Conservation (phyloP, 2,797 vertebrate species). For the Trematomus bernacchii region DNA sequence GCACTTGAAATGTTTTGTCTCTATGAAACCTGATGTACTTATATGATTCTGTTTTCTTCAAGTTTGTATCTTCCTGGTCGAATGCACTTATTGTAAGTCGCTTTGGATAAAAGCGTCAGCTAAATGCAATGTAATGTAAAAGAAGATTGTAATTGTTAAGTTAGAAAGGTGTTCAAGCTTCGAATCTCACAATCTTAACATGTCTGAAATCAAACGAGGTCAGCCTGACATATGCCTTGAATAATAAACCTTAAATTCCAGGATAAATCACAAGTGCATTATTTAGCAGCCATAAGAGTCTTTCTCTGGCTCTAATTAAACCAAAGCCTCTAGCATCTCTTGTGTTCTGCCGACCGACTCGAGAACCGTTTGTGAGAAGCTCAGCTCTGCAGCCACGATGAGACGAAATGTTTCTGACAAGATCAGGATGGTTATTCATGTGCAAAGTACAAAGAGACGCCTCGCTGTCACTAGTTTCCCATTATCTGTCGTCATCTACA, state of each 20-base stretch:
- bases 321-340: constrained; percentile 8
- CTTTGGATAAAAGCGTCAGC: no score
- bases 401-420: constrained; percentile 56
- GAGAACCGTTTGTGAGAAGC: constrained; percentile 11
- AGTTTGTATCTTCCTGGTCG: no score
- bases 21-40: no score
- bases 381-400: constrained; percentile 17
- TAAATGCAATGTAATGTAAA: no score
- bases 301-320: constrained; percentile 1
- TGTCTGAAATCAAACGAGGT: no score
- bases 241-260: constrained; percentile 13
- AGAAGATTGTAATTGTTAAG: no score
- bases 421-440: constrained; percentile 53
- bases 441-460: constrained; percentile 67
- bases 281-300: constrained; percentile 3
- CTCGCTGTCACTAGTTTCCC: constrained; percentile 60
- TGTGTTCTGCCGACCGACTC: not conserved
- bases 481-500: constrained; percentile 53
- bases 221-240: not conserved
- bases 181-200: no score
- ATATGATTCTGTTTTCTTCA: no score
- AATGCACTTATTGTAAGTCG: no score
- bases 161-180: no score
- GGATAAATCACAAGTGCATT: constrained; percentile 7
- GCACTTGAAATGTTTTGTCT: no score